Base-by-base conservation (phyloP, 2,113 vertebrate species). In the Guaruba guarouba region DNA sequence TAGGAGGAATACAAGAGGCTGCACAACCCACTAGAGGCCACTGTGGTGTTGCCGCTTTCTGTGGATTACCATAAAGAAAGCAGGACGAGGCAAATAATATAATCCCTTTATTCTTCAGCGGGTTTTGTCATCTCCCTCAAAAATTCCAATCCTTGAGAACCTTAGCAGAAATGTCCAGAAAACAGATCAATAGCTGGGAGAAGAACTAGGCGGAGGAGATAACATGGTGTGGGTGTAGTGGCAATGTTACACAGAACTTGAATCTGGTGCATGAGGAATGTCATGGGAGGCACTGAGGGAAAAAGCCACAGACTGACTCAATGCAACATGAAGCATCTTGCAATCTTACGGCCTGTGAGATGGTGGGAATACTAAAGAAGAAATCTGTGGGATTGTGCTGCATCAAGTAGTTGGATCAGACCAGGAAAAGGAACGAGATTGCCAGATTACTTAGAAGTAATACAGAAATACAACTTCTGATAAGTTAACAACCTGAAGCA, bases 11-110 rank as follows among this genome's bases (percentile, higher is more conserved):
- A 74, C 17, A 89, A 57, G 10, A 13, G n/a, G 55, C 73, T 18
- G 3, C 29, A 92, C 9, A 91, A 92, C 57, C 74, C 93, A 79
- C 85, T 79, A 91, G 84, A 85, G 84, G 87, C 66, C 90, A 85
- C 84, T 89, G 82, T 64, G 39, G 74, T 51, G 48, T 61, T 82
- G 52, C 11, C 48, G 70, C 24, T 87, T 89, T 43, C 51, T 20
- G 6, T 12, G 23, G 25, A 88, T 28, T 46, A 25, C 16, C 0
- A 0, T 22, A 62, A 37, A 78, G 29, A 27, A 82, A 11, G 11
- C 29, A 52, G 29, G 29, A 22, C 0, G 0, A 37, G 29, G 55
- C 22, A 22, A 84, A 2, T 17, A 35, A 74, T 7, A 35, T 1
- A 75, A 77, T 17, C 19, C 39, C 3, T 67, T 20, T 54, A 37